Base-by-base conservation (phyloP, 2,888 invertebrate genomes). In the Lasius platythorax region DNA sequence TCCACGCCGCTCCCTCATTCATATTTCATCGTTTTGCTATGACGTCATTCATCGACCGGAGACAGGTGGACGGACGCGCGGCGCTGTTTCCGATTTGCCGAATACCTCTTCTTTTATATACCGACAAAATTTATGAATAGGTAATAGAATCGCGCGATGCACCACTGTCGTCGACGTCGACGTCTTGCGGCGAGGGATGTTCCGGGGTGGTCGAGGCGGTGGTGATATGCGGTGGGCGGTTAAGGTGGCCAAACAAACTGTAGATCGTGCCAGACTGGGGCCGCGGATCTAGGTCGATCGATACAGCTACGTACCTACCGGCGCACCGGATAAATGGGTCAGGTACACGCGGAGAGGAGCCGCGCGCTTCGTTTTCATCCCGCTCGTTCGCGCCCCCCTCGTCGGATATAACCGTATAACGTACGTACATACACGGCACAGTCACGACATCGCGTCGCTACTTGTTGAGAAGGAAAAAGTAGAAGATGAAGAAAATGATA, bases 231-330 rank as follows among this genome's bases (percentile, higher is more conserved):
- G 66, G 73, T 66, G 84, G 89, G 87, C 63, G 89, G 86, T 82
- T 85, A 86, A 90, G 87, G 88, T 90, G 88, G 88, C 84, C 82
- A 82, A 86, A 89, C 85, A 85, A 89, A 91, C 89, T 87, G 90
- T 88, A 88, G 88, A 87, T 91, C 90, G 91, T 91, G 88, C 87
- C 91, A 91, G 91, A 91, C 90, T 85, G 89, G 91, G 91, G 91
- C 87, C 91, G 86, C 91, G 93, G 93, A 95, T 95, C 93, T 94
- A 91, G 95, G 95, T 92, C 95, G 94, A 94, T 95, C 95, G 95
- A 95, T 95, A 93, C 93, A 95, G 95, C 95, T 93, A 89, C 91
- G 91, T 92, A 91, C 89, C 87, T 87, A 90, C 89, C 90, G 88
- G 89, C 87, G 88, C 90, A 90, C 87, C 90, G 89, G 82, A 89